Percentiles rank a stretch among this genome's conserved stretches.
These are phyloP conservation scores for Pristionchus pacificus DNA, from an alignment of 1,140 invertebrate species.

Conservation along the genomic window DNA sequence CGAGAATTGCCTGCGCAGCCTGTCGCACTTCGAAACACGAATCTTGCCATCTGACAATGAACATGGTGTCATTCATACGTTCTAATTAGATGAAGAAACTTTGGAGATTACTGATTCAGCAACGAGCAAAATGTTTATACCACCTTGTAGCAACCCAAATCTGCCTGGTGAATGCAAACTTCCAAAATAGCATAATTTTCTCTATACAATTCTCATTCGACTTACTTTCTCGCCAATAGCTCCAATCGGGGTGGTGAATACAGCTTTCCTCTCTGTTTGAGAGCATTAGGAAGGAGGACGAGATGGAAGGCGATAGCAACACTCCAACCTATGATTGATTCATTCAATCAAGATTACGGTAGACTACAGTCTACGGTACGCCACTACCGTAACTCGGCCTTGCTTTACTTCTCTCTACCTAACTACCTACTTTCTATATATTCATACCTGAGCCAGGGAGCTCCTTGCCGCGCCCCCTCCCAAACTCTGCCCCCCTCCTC, in stretches of 20 bases:
- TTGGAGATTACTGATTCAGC: too few relatives aligned
- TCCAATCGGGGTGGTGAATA: conserved; percentile 91
- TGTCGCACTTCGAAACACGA: conserved; percentile 90
- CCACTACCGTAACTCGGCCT: too few relatives aligned
- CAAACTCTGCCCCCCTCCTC: too few relatives aligned
- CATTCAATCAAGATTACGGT: too few relatives aligned
- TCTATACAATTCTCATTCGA: neutral
- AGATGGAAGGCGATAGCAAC: conserved; percentile 89
- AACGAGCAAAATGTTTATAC: neutral
- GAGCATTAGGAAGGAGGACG: conserved; percentile 80
- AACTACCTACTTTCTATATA: too few relatives aligned
- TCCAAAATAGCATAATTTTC: neutral
- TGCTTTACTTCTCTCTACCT: too few relatives aligned
- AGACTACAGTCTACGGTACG: too few relatives aligned
- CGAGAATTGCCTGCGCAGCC: conserved; percentile 86
- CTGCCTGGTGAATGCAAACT: conserved; percentile 1
- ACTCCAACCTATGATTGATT: conserved; percentile 94
- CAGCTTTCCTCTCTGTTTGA: conserved; percentile 54
- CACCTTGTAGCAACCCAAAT: neutral
- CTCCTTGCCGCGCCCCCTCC: too few relatives aligned
- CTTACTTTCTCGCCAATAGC: conserved; percentile 78
- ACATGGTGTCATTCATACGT: too few relatives aligned
- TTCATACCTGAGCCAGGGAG: too few relatives aligned
- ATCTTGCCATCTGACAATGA: conserved; percentile 77
- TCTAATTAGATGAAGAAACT: too few relatives aligned